phyloP scores from a whole-genome alignment of 2,888 invertebrate species.

The Nasonia oneida region DNA sequence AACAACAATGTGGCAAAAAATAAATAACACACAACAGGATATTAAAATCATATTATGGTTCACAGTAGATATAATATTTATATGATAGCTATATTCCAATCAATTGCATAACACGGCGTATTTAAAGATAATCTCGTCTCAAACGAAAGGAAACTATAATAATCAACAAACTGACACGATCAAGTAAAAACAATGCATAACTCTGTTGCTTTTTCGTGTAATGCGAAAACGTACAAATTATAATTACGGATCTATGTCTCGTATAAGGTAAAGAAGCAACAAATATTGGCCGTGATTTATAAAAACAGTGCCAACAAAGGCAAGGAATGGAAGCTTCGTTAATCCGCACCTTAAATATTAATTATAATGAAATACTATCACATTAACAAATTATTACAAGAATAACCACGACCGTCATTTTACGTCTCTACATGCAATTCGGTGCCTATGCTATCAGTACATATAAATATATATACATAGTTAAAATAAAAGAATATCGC shows the following conservation, averaged over 20 bases:
- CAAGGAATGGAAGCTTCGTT: constrained; percentile 36
- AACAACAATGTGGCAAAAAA: neutral
- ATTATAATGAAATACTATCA: constrained; percentile 24
- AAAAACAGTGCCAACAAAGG: neutral
- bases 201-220: constrained; percentile 7
- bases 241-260: neutral
- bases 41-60: neutral
- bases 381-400: constrained; percentile 20
- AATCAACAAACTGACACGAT: constrained; percentile 14
- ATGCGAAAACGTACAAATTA: constrained; percentile 19
- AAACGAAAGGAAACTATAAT: constrained; percentile 12
- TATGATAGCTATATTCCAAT: constrained; percentile 29
- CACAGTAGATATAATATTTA: neutral
- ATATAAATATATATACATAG: constrained; percentile 40
- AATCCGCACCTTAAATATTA: constrained; percentile 54
- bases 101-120: constrained; percentile 49
- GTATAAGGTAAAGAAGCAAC: neutral
- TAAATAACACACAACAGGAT: neutral
- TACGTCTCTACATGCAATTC: constrained; percentile 69
- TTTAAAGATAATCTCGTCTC: constrained; percentile 38
- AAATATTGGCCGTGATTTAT: neutral
- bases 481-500: too few relatives aligned
- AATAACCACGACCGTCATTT: constrained; percentile 53
- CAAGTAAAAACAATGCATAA: neutral
- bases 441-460: constrained; percentile 70